Conservation (phyloP, 2,797 vertebrate genomes). For the Poecilia gillii region DNA sequence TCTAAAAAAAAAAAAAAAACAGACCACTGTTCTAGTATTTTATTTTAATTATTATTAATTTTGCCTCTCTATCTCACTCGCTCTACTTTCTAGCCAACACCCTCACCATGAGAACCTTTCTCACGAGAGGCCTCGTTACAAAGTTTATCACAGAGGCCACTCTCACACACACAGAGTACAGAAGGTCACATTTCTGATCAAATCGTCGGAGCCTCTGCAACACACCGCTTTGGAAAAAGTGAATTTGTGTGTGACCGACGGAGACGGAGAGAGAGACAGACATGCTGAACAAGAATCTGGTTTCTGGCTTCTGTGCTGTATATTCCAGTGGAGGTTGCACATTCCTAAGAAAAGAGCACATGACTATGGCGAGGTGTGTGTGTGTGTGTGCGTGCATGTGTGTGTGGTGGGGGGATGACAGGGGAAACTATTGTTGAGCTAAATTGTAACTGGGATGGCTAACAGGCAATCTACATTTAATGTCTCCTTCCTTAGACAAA, state of each 20-base stretch:
- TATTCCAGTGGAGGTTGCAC: constrained; percentile 76
- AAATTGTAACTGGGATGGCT: constrained; percentile 21
- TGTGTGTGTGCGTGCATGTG: not conserved
- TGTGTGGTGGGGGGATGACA: constrained; percentile 7
- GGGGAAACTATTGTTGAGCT: constrained; percentile 61
- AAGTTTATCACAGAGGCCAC: constrained; percentile 23
- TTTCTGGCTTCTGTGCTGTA: constrained; percentile 65
- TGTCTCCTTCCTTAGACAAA: constrained; percentile 53
- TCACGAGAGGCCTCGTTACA: not conserved
- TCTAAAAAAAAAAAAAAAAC: not conserved
- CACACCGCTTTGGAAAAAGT: constrained; percentile 11
- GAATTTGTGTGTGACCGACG: constrained; percentile 21
- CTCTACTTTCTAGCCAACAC: not conserved
- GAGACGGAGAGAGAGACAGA: constrained; percentile 40
- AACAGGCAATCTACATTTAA: constrained; percentile 46
- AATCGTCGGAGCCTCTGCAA: constrained; percentile 24
- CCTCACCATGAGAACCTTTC: not conserved
- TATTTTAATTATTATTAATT: not conserved
- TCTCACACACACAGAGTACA: not conserved
- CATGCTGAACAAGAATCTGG: constrained; percentile 46
- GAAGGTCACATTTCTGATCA: constrained; percentile 37
- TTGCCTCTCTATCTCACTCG: not conserved
- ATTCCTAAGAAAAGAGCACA: constrained; percentile 76
- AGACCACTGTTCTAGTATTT: not conserved
- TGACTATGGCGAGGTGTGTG: constrained; percentile 56